Conservation (phyloP, 2,113 vertebrate species). For the Lucifuga dentata region DNA sequence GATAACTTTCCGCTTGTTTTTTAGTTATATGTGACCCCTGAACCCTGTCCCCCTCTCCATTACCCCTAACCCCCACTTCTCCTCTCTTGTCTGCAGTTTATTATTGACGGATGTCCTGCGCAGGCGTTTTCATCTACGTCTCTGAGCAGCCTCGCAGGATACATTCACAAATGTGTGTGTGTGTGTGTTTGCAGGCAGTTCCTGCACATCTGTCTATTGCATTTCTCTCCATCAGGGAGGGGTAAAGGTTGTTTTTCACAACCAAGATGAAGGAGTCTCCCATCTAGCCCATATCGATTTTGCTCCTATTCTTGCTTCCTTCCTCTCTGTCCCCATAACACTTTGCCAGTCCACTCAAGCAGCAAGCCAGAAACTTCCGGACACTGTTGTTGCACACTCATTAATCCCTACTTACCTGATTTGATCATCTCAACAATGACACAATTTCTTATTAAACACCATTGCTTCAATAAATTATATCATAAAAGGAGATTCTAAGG, state of each 20-base stretch:
- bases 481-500: background rate
- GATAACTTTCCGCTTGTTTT: constrained; percentile 77
- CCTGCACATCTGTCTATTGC: constrained; percentile 84
- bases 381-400: constrained; percentile 40
- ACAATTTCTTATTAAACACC: constrained; percentile 5
- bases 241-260: constrained; percentile 79
- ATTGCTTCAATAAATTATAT: background rate
- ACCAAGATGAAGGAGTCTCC: constrained; percentile 77
- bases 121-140: constrained; percentile 75
- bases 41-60: constrained; percentile 34
- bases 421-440: constrained; percentile 36
- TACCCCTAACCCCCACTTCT: constrained; percentile 38
- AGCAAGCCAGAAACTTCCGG: constrained; percentile 71
- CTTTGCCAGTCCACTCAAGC: constrained; percentile 64
- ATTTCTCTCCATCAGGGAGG: constrained; percentile 73
- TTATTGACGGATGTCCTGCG: constrained; percentile 85
- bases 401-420: constrained; percentile 20
- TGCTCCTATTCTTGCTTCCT: constrained; percentile 70
- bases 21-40: constrained; percentile 57
- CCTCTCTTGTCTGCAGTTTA: constrained; percentile 71
- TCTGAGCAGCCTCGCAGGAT: constrained; percentile 74
- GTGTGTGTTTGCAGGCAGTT: constrained; percentile 64
- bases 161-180: constrained; percentile 41
- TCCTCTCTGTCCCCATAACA: constrained; percentile 73
- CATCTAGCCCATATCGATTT: constrained; percentile 58